These are phyloP conservation scores for Noctua fimbriata DNA, from an alignment of 2,888 invertebrate genomes.

Conservation along the genomic window DNA sequence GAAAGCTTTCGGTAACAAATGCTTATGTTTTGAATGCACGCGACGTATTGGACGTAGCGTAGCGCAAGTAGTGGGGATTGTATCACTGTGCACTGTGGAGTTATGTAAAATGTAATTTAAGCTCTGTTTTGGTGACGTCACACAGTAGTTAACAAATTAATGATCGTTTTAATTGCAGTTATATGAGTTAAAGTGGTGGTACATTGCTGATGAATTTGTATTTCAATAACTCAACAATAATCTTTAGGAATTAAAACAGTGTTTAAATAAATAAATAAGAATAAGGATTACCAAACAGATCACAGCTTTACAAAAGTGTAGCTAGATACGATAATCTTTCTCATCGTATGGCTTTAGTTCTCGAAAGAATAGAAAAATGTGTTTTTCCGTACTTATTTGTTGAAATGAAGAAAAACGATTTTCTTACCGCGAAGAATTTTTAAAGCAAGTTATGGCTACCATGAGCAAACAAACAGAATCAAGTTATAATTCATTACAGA, in stretches of 20 bases:
- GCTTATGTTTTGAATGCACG: constrained; percentile 86
- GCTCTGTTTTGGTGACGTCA: constrained; percentile 34
- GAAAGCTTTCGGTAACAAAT: constrained; percentile 88
- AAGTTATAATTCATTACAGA: not conserved
- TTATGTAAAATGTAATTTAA: constrained; percentile 45
- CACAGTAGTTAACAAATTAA: constrained; percentile 16
- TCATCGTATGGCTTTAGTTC: not conserved
- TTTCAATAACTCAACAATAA: not conserved
- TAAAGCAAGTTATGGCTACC: constrained; percentile 1
- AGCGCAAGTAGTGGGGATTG: constrained; percentile 41
- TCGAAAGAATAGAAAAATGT: not conserved
- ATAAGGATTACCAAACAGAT: no score
- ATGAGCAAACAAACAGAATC: not conserved
- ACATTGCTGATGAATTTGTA: constrained; percentile 20
- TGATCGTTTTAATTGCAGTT: constrained; percentile 38
- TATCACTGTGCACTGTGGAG: not conserved
- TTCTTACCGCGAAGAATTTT: not conserved
- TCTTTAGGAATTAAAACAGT: not conserved
- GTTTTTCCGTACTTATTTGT: not conserved
- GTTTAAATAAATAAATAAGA: not conserved
- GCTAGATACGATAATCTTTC: not conserved
- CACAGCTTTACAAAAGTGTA: no score
- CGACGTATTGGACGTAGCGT: constrained; percentile 75
- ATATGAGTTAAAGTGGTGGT: constrained; percentile 6
- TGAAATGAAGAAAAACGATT: not conserved